These are phyloP conservation scores for Micrastur ruficollis DNA, from an alignment of 2,797 vertebrate species.

Conservation along the genomic window DNA sequence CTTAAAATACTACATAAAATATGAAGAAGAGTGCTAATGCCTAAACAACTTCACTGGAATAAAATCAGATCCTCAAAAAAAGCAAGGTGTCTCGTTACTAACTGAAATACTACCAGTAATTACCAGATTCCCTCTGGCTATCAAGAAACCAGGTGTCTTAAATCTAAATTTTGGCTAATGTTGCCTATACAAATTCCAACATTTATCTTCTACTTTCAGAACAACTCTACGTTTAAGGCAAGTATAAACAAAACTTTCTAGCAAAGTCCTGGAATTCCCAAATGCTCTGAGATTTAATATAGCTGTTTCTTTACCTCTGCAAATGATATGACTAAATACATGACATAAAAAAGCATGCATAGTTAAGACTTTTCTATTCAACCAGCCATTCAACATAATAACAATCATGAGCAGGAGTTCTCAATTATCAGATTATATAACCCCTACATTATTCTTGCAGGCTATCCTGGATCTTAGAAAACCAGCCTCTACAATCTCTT, in stretches of 20 bases:
- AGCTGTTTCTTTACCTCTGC: neutral
- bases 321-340: neutral
- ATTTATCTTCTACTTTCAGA: neutral
- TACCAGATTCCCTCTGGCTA: neutral
- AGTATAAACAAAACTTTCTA: conserved; percentile 3
- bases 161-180: neutral
- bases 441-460: neutral
- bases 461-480: neutral
- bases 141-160: neutral
- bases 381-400: neutral
- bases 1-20: neutral
- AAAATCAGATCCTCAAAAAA: neutral
- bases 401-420: neutral
- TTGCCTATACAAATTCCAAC: neutral
- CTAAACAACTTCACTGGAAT: neutral
- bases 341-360: neutral
- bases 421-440: neutral
- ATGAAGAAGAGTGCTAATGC: neutral
- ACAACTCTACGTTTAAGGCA: neutral
- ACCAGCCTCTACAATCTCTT: neutral
- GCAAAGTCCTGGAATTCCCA: neutral
- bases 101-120: neutral
- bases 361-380: neutral
- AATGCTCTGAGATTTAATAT: neutral
- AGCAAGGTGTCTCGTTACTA: neutral